Evolutionary conservation across 2,113 vertebrate species (phyloP).

Genomic region (Mormoops blainvillei): DNA sequence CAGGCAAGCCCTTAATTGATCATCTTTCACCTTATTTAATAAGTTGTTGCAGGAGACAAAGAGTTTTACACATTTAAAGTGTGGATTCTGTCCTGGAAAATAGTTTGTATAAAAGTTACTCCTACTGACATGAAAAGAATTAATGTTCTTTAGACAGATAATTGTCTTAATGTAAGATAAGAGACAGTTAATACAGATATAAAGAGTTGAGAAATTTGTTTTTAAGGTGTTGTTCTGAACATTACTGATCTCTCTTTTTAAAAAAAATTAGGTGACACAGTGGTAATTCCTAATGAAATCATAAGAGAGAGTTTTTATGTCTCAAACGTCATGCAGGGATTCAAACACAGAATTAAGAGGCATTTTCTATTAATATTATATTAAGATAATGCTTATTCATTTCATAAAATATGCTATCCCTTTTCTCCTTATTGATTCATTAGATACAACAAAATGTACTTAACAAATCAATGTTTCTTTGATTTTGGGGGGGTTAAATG

Average conservation of each 20-base stretch:
- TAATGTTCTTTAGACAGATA: slow-evolving; percentile 22
- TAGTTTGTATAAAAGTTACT: slow-evolving; percentile 1
- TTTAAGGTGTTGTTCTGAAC: not conserved
- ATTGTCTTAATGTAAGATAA: slow-evolving; percentile 38
- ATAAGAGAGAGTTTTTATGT: not conserved
- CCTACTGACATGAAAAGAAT: not conserved
- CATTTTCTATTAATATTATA: slow-evolving; percentile 21
- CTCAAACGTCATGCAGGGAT: not conserved
- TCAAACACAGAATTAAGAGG: slow-evolving; percentile 15
- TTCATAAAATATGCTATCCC: not conserved
- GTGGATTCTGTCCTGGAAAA: slow-evolving; percentile 54
- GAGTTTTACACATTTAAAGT: slow-evolving; percentile 14
- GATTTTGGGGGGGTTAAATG: slow-evolving; percentile 57
- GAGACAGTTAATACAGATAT: slow-evolving; percentile 53
- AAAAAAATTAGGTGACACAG: not conserved
- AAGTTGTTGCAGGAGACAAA: slow-evolving; percentile 64
- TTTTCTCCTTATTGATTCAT: slow-evolving; percentile 10
- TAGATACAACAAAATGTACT: slow-evolving; percentile 66
- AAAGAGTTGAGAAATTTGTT: slow-evolving; percentile 63
- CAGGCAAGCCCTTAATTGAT: not conserved
- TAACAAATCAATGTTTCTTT: slow-evolving; percentile 55
- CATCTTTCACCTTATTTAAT: slow-evolving; percentile 38
- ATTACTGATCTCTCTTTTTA: not conserved
- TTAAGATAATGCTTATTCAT: slow-evolving; percentile 1
- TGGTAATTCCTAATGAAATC: not conserved